phyloP scores from a whole-genome alignment of 2,797 vertebrate genomes.

The Clarias laeviceps region DNA sequence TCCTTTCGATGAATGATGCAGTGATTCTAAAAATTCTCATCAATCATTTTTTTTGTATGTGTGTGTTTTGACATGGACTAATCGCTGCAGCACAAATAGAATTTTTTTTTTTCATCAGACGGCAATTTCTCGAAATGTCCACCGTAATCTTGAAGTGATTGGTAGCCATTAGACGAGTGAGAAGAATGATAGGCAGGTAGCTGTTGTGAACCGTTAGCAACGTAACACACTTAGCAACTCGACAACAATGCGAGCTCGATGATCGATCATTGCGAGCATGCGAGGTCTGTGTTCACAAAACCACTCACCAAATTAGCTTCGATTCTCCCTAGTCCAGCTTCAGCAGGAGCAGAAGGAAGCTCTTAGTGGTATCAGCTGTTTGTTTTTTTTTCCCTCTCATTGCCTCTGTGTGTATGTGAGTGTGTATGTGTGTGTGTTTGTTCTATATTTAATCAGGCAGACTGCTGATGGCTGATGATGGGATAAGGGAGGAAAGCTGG shows the following conservation, averaged over 20 bases:
- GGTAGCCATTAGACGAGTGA: background rate
- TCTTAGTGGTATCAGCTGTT: slow-evolving; percentile 37
- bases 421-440: slow-evolving; percentile 36
- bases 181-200: slow-evolving; percentile 23
- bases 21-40: slow-evolving; percentile 19
- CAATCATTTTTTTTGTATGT: slow-evolving; percentile 10
- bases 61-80: slow-evolving; percentile 10
- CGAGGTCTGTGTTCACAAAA: slow-evolving; percentile 35
- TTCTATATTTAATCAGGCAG: slow-evolving; percentile 69
- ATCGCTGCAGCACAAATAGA: slow-evolving; percentile 21
- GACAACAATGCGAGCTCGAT: slow-evolving; percentile 25
- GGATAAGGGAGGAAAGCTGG: slow-evolving; percentile 56
- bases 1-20: slow-evolving; percentile 18
- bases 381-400: slow-evolving; percentile 35
- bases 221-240: slow-evolving; percentile 15
- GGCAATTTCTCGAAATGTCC: slow-evolving; percentile 25
- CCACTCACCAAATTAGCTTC: slow-evolving; percentile 46
- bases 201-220: slow-evolving; percentile 15
- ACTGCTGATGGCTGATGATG: slow-evolving; percentile 66
- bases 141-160: background rate
- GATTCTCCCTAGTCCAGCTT: slow-evolving; percentile 39
- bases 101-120: slow-evolving; percentile 4
- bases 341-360: slow-evolving; percentile 24
- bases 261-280: slow-evolving; percentile 15
- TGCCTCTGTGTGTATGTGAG: slow-evolving; percentile 29